phyloP scores from a whole-genome alignment of 2,888 invertebrate genomes.

The Troides helena region DNA sequence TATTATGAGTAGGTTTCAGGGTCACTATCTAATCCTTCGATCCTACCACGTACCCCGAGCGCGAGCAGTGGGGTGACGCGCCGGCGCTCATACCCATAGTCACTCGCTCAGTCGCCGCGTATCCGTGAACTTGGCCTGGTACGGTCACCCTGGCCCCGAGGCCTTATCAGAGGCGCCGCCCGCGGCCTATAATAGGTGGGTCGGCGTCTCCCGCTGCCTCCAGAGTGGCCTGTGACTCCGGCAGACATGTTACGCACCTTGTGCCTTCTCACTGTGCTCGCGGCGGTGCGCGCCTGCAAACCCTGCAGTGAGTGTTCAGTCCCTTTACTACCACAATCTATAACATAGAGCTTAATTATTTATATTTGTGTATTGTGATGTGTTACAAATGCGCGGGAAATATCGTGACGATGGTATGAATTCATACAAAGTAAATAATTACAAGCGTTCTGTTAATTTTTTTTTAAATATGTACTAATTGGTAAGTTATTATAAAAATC shows the following conservation, averaged over 20 bases:
- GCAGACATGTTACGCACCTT: conserved; percentile 74
- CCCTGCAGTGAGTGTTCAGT: conserved; percentile 73
- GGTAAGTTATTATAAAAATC: too few relatives aligned
- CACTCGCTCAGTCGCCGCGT: conserved; percentile 68
- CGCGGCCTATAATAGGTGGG: conserved; percentile 78
- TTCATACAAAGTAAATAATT: background rate
- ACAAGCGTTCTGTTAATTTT: too few relatives aligned
- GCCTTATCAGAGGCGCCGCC: conserved; percentile 75
- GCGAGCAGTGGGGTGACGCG: conserved; percentile 46
- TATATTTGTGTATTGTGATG: conserved; percentile 23
- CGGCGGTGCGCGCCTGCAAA: conserved; percentile 62
- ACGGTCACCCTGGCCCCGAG: conserved; percentile 72
- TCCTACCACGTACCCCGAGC: conserved; percentile 45
- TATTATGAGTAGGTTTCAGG: conserved; percentile 46
- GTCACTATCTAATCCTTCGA: conserved; percentile 60
- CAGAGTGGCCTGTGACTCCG: conserved; percentile 68
- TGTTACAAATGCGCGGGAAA: conserved; percentile 27
- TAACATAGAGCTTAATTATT: conserved; percentile 11
- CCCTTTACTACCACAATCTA: conserved; percentile 12
- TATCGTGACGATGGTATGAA: conserved; percentile 19
- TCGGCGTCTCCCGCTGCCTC: conserved; percentile 73
- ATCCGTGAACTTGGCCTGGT: conserved; percentile 77
- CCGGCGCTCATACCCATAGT: conserved; percentile 43
- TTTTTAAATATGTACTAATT: too few relatives aligned
- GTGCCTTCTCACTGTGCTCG: conserved; percentile 60